Evolutionary conservation across 2,113 vertebrate genomes (phyloP).

Genomic region (Emydocephalus ijimae): DNA sequence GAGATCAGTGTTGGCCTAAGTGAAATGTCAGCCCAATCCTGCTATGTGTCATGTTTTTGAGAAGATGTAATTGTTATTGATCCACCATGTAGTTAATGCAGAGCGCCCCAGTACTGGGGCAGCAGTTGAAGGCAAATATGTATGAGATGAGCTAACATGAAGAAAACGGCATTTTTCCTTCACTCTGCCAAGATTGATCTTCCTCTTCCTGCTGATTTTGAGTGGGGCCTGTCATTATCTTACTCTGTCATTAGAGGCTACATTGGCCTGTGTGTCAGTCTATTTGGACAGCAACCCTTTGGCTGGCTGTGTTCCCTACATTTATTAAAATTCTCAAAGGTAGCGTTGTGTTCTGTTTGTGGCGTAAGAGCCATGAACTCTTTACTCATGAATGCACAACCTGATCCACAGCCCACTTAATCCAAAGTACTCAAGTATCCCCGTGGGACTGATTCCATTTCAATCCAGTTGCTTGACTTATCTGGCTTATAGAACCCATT

Average conservation of each 20-base stretch:
- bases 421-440: background rate
- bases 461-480: background rate
- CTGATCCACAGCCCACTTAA: slow-evolving; percentile 16
- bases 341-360: slow-evolving; percentile 79
- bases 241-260: slow-evolving; percentile 99
- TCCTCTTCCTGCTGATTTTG: slow-evolving; percentile 99
- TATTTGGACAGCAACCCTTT: slow-evolving; percentile 99
- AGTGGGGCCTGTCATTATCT: slow-evolving; percentile 99
- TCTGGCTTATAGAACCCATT: background rate
- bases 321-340: slow-evolving; percentile 96
- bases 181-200: slow-evolving; percentile 99
- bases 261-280: slow-evolving; percentile 99
- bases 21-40: slow-evolving; percentile 94
- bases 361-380: slow-evolving; percentile 72
- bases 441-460: background rate
- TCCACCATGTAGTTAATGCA: slow-evolving; percentile 97
- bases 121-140: slow-evolving; percentile 90
- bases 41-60: slow-evolving; percentile 95
- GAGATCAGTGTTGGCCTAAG: slow-evolving; percentile 96
- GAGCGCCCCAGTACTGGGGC: slow-evolving; percentile 83
- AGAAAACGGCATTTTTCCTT: slow-evolving; percentile 92
- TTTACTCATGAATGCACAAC: slow-evolving; percentile 48
- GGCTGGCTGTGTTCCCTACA: slow-evolving; percentile 92
- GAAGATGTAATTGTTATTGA: slow-evolving; percentile 99
- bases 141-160: slow-evolving; percentile 96